Base-by-base conservation (phyloP, 64 coral and sea anemone species). In the Pachyseris speciosa region DNA sequence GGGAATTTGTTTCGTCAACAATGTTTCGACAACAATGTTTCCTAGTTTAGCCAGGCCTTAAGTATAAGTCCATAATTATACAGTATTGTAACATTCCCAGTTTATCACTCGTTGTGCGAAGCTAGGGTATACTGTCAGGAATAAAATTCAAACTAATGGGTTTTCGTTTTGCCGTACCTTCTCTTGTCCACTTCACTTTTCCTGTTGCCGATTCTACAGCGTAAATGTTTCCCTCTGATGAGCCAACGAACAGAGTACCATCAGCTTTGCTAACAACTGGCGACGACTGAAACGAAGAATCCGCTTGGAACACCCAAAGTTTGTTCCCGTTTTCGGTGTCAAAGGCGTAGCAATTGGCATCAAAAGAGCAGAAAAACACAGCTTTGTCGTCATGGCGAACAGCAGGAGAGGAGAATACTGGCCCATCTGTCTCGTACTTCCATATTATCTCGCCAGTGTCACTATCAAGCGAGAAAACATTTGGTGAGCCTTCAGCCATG, bases 301-400 rank as follows among this genome's bases (percentile, higher is more conserved):
- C 85, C 20, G 51, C 97, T 45, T 95, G 90, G 73, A 99, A 95
- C 10, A 48, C 34, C 97, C 97, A 99, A 34, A 95, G 34, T 22
- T 67, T 40, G 34, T 90, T 78, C 33, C 97, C 97, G 33, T 50
- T 89, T 2, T 70, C 31, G 5, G 72, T 72, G 24, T 85, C 72
- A 70, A 95, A 92, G 11, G 86, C 97, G 51, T 95, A 92, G 60
- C 97, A 99, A 50, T 90, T 99, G 65, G 51, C 64, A 77, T 96
- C 91, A 63, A 93, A 89, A 17, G 95, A 93, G 25, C 95, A 96
- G n/a, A 77, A 78, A 73, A 83, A 86, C 48, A 96, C 76, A 20
- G 77, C 51, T 26, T 76, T 84, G 72, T 93, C 87, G 42, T 96
- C 86, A 66, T 81, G 28, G 19, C 58, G 78, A 52, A 95, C 36